Evolutionary conservation across 2,888 invertebrate genomes (phyloP).

Genomic region (Cylindroiulus punctatus): DNA sequence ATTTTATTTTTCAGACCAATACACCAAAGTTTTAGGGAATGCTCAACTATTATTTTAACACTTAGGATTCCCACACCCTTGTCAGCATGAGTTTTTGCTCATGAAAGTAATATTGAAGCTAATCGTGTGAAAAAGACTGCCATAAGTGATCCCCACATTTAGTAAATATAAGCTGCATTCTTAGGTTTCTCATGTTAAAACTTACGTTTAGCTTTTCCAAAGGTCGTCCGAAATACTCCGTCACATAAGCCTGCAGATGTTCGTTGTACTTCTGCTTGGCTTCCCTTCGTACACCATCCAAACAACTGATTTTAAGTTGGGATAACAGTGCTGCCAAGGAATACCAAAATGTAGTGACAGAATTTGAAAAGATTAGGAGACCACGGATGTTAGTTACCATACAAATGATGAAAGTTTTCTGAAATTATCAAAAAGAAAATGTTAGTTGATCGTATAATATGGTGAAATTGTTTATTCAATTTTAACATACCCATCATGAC

Average conservation of each 20-base stretch:
- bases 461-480: neutral
- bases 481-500: conserved; percentile 80
- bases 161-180: too few species aligned
- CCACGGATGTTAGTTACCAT: conserved; percentile 67
- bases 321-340: conserved; percentile 75
- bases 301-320: conserved; percentile 86
- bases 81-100: neutral
- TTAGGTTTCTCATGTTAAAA: conserved; percentile 57
- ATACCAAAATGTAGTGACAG: neutral
- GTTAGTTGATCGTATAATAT: conserved; percentile 61
- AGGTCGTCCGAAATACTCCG: conserved; percentile 92
- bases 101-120: neutral
- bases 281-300: conserved; percentile 89
- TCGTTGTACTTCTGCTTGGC: conserved; percentile 90
- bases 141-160: too few species aligned
- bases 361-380: neutral
- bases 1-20: too few species aligned
- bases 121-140: too few species aligned
- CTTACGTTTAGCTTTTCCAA: conserved; percentile 88
- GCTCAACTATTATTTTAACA: too few species aligned
- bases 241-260: conserved; percentile 89
- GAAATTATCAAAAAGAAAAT: conserved; percentile 61
- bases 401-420: conserved; percentile 96
- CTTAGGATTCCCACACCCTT: too few species aligned
- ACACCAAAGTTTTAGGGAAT: too few species aligned